These are phyloP conservation scores for Equus quagga DNA, from an alignment of 2,113 vertebrate species.

Conservation along the genomic window DNA sequence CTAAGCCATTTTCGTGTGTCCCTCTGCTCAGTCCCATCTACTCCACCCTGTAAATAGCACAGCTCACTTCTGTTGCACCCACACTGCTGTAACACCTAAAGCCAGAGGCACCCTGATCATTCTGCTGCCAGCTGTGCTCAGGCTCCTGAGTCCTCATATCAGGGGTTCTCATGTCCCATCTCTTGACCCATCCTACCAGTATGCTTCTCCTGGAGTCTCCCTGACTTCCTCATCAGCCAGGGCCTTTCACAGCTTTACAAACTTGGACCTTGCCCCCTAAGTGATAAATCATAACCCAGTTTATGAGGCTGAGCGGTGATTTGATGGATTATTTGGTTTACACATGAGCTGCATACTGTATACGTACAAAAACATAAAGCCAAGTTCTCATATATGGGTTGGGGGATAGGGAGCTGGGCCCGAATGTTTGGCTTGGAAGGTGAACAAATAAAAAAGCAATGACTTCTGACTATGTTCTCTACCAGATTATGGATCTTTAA, in stretches of 20 bases:
- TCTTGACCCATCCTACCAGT: neutral
- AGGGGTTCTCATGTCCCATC: neutral
- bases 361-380: neutral
- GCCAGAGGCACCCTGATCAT: too few relatives aligned
- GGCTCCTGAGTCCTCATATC: neutral
- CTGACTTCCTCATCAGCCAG: neutral
- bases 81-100: neutral
- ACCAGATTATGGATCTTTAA: neutral
- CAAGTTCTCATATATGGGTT: neutral
- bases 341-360: neutral
- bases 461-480: neutral
- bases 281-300: neutral
- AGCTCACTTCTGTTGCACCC: neutral
- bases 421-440: neutral
- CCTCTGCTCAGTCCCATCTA: neutral
- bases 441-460: slow-evolving; percentile 13
- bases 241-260: neutral
- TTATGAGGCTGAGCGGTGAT: neutral
- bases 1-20: neutral
- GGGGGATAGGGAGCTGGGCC: neutral
- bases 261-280: neutral
- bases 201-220: neutral
- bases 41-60: neutral
- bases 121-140: neutral
- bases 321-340: neutral